Evolutionary conservation across 1,140 invertebrate species (phyloP), one percentile per base, ranked within the genome.

Genomic region (Magallana ariakensis): DNA sequence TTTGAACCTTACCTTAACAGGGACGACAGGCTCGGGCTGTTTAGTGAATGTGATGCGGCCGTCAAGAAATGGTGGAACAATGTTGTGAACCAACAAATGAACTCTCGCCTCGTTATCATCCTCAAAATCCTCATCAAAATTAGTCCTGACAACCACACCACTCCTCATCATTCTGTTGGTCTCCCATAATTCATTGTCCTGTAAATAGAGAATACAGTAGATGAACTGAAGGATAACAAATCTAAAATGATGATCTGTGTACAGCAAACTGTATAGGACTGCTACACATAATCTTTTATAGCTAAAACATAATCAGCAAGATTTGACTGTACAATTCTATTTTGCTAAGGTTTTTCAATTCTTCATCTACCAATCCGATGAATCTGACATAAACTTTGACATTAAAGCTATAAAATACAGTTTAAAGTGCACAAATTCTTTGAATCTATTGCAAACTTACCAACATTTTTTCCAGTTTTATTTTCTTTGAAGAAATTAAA

Each of bases 1-100:
- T 46, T 46, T 55, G 11, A 16, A 62, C 83, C 94, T 95, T 92
- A 97, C 96, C 93, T 95, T 96, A 15, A 97, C 97, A 83, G 98
- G 98, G 91, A 99, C 96, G 83, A 99, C 97, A 84, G 98, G 98
- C 94, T 99, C 98, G 10, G 98, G 98, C 94, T 99, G 99, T 94
- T 99, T 99, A 0, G 99, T 99, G 92, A 99, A 99, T 0, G 99
- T 98, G 92, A 99, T 99, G 62, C 99, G 96, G 87, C 99, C 99
- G 95, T 99, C 99, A 3, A 99, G 95, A 95, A 99, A 99, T 9
- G 99, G 99, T 1, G 99, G 99, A 6, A 99, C 98, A 83, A 99
- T 98, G 94, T 99, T 99, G 93, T 99, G 98, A 0, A 99, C 99
- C 16, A 99, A 95, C 9, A 99, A 95, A 96, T 99, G 98, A 0